These are phyloP conservation scores for Drosophila burlai DNA, from an alignment of 1,140 invertebrate species.

Conservation along the genomic window DNA sequence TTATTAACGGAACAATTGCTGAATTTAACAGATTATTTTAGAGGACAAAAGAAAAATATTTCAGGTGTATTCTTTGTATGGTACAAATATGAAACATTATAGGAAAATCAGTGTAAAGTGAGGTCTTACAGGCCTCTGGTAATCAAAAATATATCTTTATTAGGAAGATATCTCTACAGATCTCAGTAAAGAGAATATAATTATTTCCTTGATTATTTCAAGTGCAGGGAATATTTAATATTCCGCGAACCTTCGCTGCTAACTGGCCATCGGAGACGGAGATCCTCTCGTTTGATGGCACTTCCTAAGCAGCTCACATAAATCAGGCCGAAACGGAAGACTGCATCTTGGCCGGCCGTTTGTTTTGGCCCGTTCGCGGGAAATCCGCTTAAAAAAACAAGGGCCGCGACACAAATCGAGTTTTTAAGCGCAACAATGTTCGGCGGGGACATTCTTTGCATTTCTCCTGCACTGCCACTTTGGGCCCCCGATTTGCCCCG, in stretches of 20 bases:
- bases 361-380: constrained; percentile 55
- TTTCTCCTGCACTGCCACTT: constrained; percentile 43
- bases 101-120: neutral
- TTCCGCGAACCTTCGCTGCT: constrained; percentile 21
- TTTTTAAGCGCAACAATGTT: constrained; percentile 70
- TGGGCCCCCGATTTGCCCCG: constrained; percentile 20
- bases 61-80: neutral
- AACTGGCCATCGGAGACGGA: constrained; percentile 16
- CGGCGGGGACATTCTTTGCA: constrained; percentile 65
- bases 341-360: constrained; percentile 61
- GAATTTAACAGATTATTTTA: neutral
- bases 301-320: constrained; percentile 75
- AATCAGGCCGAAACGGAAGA: constrained; percentile 45
- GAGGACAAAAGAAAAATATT: neutral
- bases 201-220: neutral
- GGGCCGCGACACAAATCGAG: constrained; percentile 58
- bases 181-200: no score
- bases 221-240: constrained; percentile 22
- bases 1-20: neutral
- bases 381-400: constrained; percentile 76
- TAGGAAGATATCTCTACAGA: neutral
- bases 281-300: constrained; percentile 25
- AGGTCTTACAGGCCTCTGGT: neutral
- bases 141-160: neutral
- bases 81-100: neutral